Percentiles rank a stretch among this genome's conserved stretches.
phyloP scores from a whole-genome alignment of 2,113 vertebrate species.

The Melanerpes aurifrons region DNA sequence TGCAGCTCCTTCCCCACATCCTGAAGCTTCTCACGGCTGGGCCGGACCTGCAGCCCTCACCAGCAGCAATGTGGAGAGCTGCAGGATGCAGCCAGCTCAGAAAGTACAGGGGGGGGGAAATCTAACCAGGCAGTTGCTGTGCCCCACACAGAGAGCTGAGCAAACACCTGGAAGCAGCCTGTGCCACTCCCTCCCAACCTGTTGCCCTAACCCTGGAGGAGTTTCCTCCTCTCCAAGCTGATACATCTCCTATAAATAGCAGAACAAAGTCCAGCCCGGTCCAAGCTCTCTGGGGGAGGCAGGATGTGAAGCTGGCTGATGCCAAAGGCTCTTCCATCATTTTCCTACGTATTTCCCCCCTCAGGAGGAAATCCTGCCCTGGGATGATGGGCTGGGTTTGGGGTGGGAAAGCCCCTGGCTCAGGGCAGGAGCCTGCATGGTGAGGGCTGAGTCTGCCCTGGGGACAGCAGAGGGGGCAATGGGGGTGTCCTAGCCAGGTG shows the following conservation, averaged over 20 bases:
- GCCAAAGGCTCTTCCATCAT: neutral
- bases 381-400: neutral
- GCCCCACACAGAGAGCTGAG: neutral
- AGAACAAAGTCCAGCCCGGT: neutral
- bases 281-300: neutral
- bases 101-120: too few species aligned
- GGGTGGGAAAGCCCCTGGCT: neutral
- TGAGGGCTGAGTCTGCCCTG: accelerated
- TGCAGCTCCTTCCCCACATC: neutral
- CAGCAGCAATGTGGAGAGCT: neutral
- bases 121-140: neutral
- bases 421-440: accelerated
- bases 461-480: neutral
- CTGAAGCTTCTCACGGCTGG: accelerated
- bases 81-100: neutral
- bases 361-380: constrained; percentile 42
- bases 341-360: constrained; percentile 29
- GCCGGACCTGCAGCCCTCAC: neutral
- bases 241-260: neutral
- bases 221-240: neutral
- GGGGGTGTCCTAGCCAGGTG: neutral
- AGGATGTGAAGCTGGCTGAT: constrained; percentile 9
- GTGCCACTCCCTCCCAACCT: neutral
- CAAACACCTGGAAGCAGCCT: neutral
- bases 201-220: neutral